These are phyloP conservation scores for Amphiprion clarkii DNA, from an alignment of 2,797 vertebrate genomes.

Conservation along the genomic window DNA sequence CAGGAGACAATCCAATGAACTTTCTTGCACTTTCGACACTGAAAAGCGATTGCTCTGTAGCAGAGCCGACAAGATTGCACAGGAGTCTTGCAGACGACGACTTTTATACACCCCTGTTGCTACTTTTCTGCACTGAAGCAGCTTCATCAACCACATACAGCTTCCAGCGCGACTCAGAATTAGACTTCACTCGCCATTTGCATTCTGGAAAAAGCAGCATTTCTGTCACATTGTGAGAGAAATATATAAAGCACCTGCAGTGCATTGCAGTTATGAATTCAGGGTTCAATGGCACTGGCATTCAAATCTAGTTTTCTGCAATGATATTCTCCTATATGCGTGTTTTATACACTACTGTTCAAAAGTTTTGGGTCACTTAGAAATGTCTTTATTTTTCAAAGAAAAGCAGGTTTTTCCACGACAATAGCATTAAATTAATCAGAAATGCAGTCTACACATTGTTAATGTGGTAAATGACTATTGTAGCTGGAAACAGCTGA, in stretches of 20 bases:
- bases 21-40: background rate
- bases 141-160: background rate
- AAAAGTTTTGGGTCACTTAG: no score
- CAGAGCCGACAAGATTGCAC: background rate
- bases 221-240: conserved; percentile 3
- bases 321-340: background rate
- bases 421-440: no score
- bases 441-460: no score
- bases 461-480: no score
- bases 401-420: no score
- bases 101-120: background rate
- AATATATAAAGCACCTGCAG: background rate
- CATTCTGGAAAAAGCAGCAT: conserved; percentile 2
- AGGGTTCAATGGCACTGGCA: conserved; percentile 12
- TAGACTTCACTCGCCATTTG: conserved; percentile 24
- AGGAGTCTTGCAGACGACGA: background rate
- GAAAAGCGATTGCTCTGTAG: background rate
- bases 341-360: background rate
- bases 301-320: background rate
- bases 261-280: conserved; percentile 7
- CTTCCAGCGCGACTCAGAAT: conserved; percentile 11
- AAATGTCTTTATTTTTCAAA: no score
- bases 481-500: no score
- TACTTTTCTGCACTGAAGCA: background rate
- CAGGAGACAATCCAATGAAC: background rate